Conservation (phyloP, 2,888 invertebrate species). For the Strigamia crassipes region DNA sequence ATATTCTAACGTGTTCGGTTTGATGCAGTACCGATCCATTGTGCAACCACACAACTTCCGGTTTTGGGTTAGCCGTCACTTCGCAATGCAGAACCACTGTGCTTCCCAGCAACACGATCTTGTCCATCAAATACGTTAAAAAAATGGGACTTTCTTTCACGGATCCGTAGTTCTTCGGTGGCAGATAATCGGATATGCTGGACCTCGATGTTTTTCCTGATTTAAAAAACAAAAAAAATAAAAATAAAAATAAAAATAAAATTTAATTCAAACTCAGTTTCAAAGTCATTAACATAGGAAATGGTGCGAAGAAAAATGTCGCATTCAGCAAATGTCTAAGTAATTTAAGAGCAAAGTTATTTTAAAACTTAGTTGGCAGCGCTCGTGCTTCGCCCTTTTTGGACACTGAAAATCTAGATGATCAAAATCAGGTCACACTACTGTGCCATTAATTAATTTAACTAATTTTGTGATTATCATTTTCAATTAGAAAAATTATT, state of each 20-base stretch:
- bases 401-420: slow-evolving; percentile 12
- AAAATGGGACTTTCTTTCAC: slow-evolving; percentile 47
- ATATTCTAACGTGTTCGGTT: slow-evolving; percentile 66
- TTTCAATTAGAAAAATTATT: too few relatives aligned
- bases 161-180: not conserved
- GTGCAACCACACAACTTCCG: slow-evolving; percentile 77
- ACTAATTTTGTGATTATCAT: too few relatives aligned
- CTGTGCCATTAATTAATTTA: not conserved
- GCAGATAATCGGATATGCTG: not conserved
- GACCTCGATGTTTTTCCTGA: not conserved
- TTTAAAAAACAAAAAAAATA: not conserved
- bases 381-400: not conserved
- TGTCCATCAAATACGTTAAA: slow-evolving; percentile 48
- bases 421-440: slow-evolving; percentile 14
- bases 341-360: slow-evolving; percentile 33
- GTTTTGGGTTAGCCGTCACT: slow-evolving; percentile 68
- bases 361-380: slow-evolving; percentile 31
- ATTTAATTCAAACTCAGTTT: too few relatives aligned
- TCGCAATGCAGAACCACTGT: slow-evolving; percentile 76
- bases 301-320: not conserved
- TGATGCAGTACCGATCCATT: slow-evolving; percentile 65
- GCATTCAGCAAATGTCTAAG: slow-evolving; percentile 35
- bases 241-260: not conserved
- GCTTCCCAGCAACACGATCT: slow-evolving; percentile 51
- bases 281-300: too few relatives aligned